These are phyloP conservation scores for Osmerus mordax DNA, from an alignment of 2,113 vertebrate species.

Conservation along the genomic window DNA sequence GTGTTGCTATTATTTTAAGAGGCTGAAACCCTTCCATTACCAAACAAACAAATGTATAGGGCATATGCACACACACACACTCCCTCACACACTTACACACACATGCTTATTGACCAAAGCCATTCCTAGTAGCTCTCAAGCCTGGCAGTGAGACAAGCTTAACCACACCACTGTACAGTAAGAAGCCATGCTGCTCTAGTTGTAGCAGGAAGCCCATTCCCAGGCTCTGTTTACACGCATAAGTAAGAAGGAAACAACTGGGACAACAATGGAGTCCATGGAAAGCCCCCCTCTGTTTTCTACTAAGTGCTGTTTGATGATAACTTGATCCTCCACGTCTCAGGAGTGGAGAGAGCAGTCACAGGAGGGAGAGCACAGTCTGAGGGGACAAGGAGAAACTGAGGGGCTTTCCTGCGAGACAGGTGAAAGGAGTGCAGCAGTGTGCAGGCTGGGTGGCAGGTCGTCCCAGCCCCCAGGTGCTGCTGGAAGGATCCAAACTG, in stretches of 20 bases:
- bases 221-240: conserved; percentile 29
- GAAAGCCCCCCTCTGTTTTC: neutral
- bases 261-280: conserved; percentile 1
- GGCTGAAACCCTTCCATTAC: neutral
- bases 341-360: no score
- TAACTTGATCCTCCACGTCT: no score
- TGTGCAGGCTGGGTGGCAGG: no score
- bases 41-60: neutral
- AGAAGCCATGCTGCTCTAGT: neutral
- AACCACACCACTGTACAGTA: conserved; percentile 38
- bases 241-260: conserved; percentile 25
- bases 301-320: neutral
- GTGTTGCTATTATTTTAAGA: no score
- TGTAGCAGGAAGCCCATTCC: conserved; percentile 26
- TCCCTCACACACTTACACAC: neutral
- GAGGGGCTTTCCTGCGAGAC: no score
- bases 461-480: no score
- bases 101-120: conserved; percentile 49
- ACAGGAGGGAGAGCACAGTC: no score
- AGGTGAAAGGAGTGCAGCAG: no score
- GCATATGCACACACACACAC: neutral
- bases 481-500: no score
- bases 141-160: conserved; percentile 52
- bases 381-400: no score
- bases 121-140: conserved; percentile 39